These are phyloP conservation scores for Danio tinwini DNA, from an alignment of 2,797 vertebrate genomes.

Conservation along the genomic window DNA sequence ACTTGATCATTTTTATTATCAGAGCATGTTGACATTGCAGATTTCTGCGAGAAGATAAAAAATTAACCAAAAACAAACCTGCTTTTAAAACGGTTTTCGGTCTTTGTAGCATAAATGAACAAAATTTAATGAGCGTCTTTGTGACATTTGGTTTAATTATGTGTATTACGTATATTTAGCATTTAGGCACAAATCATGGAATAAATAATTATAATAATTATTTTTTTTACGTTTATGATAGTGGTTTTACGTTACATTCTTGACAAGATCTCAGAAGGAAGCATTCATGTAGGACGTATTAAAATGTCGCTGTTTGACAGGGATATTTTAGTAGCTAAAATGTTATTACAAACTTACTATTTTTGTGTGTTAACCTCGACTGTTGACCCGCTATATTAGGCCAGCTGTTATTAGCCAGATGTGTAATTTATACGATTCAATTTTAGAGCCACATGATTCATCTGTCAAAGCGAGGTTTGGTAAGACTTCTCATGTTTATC, in stretches of 20 bases:
- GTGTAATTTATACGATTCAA: neutral
- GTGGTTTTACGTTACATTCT: neutral
- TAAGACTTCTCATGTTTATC: neutral
- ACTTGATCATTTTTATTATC: slow-evolving; percentile 35
- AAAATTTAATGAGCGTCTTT: neutral
- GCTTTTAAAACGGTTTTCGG: neutral
- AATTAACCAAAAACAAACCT: neutral
- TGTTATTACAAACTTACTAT: neutral
- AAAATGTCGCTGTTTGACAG: neutral
- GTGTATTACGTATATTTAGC: neutral
- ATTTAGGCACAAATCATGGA: neutral
- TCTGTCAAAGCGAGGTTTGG: neutral
- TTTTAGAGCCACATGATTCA: slow-evolving; percentile 1
- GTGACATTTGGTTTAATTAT: neutral
- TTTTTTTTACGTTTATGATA: neutral
- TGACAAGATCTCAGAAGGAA: neutral
- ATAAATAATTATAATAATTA: neutral
- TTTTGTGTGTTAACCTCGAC: neutral
- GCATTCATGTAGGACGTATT: neutral
- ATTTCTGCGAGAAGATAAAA: slow-evolving; percentile 1
- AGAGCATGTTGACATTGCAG: neutral
- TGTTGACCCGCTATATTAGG: neutral
- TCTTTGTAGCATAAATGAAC: neutral
- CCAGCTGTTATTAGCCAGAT: slow-evolving; percentile 33
- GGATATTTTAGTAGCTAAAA: neutral